Evolutionary conservation across 2,888 invertebrate species (phyloP), one percentile per base, ranked within the genome.

Genomic region (Drosophila neoperkinsi): DNA sequence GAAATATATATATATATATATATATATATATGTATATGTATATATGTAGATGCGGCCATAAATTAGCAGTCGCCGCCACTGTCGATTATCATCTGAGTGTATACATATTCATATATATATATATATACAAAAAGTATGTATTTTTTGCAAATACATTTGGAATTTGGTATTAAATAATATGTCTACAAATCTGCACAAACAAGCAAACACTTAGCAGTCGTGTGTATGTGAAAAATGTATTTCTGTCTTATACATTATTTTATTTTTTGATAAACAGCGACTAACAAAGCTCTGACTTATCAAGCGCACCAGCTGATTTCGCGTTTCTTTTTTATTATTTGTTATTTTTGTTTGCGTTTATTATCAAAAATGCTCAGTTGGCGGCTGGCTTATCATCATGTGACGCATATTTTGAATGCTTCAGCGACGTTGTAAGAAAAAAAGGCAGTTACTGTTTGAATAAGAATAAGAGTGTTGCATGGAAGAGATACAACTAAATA

Each of bases 51-150:
- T 75, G 71, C 49, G 72, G 61, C 61, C 71, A 79, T 84, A 84
- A 84, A 84, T 84, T 76, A 89, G 60, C 62, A 71, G 64, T 52
- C 33, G 50, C 33, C 33, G 50, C 33, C 38, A 57, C 59, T 43
- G 75, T 70, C 61, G 75, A 88, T 89, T 89, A 89, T 84, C 89
- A 84, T 74, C 61, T 65, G 65, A 68, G 56, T 67, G 69, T 73
- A 83, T 63, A 50, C 18, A 63, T 34, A 43, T 38, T 18, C 50
- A 38, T 43, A 16, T 57, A 38, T 43, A 34, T 56, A 33, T 55
- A 60, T 28, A 4, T 28, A 28, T 28, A 28, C 13, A 46, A 16
- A 43, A 50, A 50, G 7, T n/a, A 49, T 49, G 28, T 59, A 53
- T 33, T 46, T 43, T 21, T 46, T 13, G 11, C n/a, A 13, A 43